These are phyloP conservation scores for Gymnoscopelus microlampas DNA, from an alignment of 2,797 vertebrate species.

Conservation along the genomic window DNA sequence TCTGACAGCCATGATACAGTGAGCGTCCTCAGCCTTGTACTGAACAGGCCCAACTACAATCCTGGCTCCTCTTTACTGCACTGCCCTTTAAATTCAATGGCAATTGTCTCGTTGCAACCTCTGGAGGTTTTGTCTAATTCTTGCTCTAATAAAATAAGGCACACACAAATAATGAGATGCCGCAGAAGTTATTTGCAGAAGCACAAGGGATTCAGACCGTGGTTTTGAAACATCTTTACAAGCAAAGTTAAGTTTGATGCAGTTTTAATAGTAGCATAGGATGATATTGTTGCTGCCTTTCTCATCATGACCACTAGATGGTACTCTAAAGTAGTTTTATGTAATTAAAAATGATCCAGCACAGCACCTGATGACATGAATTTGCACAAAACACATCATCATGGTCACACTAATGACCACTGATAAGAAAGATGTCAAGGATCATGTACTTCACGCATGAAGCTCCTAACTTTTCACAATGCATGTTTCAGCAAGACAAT, in stretches of 20 bases:
- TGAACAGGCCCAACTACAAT: constrained; percentile 4
- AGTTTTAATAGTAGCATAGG: neutral
- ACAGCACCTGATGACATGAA: constrained; percentile 19
- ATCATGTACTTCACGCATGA: constrained; percentile 38
- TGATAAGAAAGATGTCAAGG: constrained; percentile 22
- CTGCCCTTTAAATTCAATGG: constrained; percentile 23
- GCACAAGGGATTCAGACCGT: neutral
- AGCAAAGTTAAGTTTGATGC: neutral
- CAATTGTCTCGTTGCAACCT: neutral
- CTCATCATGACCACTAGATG: constrained; percentile 42
- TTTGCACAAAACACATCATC: neutral
- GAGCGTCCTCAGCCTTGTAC: constrained; percentile 17
- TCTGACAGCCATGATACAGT: constrained; percentile 34
- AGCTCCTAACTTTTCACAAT: constrained; percentile 2
- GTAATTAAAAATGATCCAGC: neutral
- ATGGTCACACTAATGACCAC: constrained; percentile 25
- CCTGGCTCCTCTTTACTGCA: constrained; percentile 25
- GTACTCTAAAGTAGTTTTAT: constrained; percentile 24
- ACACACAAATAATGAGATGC: neutral
- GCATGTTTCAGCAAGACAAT: constrained; percentile 10
- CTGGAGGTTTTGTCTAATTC: too few species aligned
- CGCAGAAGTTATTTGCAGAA: neutral
- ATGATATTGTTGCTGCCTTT: neutral
- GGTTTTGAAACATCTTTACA: neutral
- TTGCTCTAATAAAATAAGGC: neutral